phyloP scores from a whole-genome alignment of 2,797 vertebrate species.

The Thripadectes ignobilis region DNA sequence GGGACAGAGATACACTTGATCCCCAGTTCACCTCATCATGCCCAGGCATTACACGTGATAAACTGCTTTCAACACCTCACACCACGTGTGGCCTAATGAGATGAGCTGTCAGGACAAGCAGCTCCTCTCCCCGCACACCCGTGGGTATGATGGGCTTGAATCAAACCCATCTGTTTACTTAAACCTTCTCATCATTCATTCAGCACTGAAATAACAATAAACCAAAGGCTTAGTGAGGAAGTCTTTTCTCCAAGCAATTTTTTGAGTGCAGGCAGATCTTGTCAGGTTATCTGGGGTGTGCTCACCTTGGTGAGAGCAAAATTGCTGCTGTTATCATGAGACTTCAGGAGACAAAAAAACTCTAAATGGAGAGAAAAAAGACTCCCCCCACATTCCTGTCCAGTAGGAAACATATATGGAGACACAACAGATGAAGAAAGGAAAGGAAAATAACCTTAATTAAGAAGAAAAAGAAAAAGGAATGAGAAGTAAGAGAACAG shows the following conservation, averaged over 20 bases:
- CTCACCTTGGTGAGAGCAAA: conserved; percentile 42
- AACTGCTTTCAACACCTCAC: conserved; percentile 54
- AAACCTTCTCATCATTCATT: conserved; percentile 53
- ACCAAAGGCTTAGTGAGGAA: conserved; percentile 41
- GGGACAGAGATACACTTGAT: neutral
- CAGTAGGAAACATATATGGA: neutral
- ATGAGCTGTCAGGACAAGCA: conserved; percentile 51
- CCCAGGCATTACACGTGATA: neutral
- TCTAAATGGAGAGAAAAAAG: neutral
- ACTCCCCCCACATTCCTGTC: fast-evolving
- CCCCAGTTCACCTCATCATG: conserved; percentile 6
- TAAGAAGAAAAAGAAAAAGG: neutral
- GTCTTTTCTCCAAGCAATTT: conserved; percentile 11
- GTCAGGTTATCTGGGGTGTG: conserved; percentile 12
- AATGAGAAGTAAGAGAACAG: conserved; percentile 22
- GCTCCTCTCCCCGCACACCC: conserved; percentile 25
- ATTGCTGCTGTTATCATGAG: neutral
- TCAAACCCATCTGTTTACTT: conserved; percentile 49
- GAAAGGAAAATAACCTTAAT: conserved; percentile 19
- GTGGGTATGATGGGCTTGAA: conserved; percentile 23
- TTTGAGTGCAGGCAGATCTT: neutral
- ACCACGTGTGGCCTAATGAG: conserved; percentile 27
- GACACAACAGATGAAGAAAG: neutral
- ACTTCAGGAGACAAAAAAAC: neutral
- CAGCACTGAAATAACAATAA: conserved; percentile 49